Evolutionary conservation across 2,797 vertebrate species (phyloP).

Genomic region (Tolypeutes matacus): DNA sequence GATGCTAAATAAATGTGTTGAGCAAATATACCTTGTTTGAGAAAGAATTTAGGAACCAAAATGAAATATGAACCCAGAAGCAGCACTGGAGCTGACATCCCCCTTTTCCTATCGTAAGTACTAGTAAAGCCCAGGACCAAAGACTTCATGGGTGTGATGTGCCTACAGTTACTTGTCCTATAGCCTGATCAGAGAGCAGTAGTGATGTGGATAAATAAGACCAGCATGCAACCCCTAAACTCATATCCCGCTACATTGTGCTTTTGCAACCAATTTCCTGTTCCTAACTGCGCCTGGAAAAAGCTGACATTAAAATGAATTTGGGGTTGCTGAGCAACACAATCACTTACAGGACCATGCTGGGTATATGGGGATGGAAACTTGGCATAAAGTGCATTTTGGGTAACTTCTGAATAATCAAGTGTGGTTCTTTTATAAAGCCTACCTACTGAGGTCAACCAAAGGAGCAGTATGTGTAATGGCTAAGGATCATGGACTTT

Average conservation of each 20-base stretch:
- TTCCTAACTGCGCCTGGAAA: background rate
- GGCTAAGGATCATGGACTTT: background rate
- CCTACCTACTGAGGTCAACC: background rate
- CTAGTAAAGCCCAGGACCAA: background rate
- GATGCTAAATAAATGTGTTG: background rate
- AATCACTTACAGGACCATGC: background rate
- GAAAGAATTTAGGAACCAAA: background rate
- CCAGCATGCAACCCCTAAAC: too few species aligned
- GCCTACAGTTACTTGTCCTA: background rate
- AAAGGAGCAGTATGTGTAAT: background rate
- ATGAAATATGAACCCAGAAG: background rate
- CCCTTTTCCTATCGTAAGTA: background rate
- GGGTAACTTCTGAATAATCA: background rate
- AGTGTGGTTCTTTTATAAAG: background rate
- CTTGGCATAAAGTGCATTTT: background rate
- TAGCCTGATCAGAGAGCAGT: background rate
- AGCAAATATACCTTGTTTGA: background rate
- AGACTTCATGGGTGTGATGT: background rate
- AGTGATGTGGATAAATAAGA: background rate
- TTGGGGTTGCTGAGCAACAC: background rate
- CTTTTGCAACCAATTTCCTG: background rate
- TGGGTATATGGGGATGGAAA: background rate
- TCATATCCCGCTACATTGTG: background rate
- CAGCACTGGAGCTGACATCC: background rate
- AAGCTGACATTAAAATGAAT: conserved; percentile 3